Percentiles rank a stretch among this genome's conserved stretches.
Conservation (phyloP, 2,888 invertebrate genomes). For the Hydropsyche betteni region DNA sequence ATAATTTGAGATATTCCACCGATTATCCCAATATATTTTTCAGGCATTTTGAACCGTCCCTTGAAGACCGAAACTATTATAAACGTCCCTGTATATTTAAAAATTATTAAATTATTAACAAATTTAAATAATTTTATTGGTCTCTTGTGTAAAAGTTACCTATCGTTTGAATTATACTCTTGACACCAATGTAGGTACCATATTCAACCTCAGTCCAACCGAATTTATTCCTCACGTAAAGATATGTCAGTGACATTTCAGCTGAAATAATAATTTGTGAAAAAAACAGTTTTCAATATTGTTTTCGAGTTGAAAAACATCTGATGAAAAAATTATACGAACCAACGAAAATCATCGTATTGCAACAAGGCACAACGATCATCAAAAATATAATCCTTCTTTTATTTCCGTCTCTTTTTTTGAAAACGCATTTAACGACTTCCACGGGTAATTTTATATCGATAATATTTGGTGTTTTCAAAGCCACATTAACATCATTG, state of each 20-base stretch:
- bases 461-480: slow-evolving; percentile 66
- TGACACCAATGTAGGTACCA: slow-evolving; percentile 62
- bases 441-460: slow-evolving; percentile 62
- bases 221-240: slow-evolving; percentile 63
- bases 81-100: slow-evolving; percentile 58
- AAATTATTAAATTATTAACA: background rate
- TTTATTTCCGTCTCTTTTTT: slow-evolving; percentile 69
- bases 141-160: slow-evolving; percentile 55
- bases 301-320: too few relatives aligned
- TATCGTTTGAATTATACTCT: slow-evolving; percentile 61
- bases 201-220: slow-evolving; percentile 63
- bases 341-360: slow-evolving; percentile 62
- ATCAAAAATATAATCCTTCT: slow-evolving; percentile 72
- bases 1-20: slow-evolving; percentile 60
- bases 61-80: slow-evolving; percentile 61
- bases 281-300: background rate
- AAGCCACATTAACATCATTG: slow-evolving; percentile 71
- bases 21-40: slow-evolving; percentile 60
- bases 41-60: slow-evolving; percentile 57
- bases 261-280: slow-evolving; percentile 55
- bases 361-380: slow-evolving; percentile 68
- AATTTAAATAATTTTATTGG: too few relatives aligned
- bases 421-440: slow-evolving; percentile 68
- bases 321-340: slow-evolving; percentile 37
- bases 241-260: slow-evolving; percentile 61